These are phyloP conservation scores for Euschistus heros DNA, from an alignment of 1,140 invertebrate species.

Conservation along the genomic window DNA sequence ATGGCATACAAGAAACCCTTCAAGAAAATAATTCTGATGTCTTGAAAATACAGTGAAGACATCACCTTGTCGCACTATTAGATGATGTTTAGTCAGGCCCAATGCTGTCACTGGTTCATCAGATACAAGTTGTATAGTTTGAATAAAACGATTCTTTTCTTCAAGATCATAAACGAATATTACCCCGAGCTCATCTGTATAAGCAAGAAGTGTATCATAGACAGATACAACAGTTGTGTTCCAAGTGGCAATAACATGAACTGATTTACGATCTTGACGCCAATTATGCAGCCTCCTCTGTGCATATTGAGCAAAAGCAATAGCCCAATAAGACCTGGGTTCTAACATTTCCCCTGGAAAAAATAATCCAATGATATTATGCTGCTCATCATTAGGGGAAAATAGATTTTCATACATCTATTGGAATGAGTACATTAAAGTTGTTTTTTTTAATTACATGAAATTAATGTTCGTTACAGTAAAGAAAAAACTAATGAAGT, in stretches of 20 bases:
- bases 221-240: not conserved
- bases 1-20: slow-evolving; percentile 1
- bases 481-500: no score
- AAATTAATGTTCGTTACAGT: no score
- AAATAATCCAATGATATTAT: no score
- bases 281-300: not conserved
- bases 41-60: slow-evolving; percentile 1
- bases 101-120: not conserved
- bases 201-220: not conserved
- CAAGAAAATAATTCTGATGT: not conserved
- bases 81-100: not conserved
- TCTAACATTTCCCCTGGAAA: not conserved
- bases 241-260: slow-evolving; percentile 1
- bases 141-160: not conserved
- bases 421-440: no score
- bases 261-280: slow-evolving; percentile 3
- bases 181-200: slow-evolving; percentile 3
- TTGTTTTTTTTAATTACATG: no score
- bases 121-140: not conserved
- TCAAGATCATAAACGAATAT: slow-evolving; percentile 2
- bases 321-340: not conserved
- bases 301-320: not conserved
- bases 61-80: not conserved
- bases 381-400: no score
- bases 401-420: no score